Evolutionary conservation across 2,797 vertebrate species (phyloP).

Genomic region (Melanotaenia maccullochi): DNA sequence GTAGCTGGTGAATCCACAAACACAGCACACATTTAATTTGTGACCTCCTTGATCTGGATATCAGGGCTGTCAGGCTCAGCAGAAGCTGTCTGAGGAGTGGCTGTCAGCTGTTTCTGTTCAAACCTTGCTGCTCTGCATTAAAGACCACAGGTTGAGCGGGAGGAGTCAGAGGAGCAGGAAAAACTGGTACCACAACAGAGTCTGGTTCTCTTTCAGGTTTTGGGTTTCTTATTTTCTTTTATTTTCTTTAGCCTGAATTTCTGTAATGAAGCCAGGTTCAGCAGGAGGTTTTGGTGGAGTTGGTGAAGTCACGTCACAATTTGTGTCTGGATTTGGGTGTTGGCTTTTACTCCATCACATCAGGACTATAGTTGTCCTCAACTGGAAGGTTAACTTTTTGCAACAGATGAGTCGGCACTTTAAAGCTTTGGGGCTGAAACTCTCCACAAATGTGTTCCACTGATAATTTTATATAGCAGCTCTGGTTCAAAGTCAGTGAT

Average conservation of each 20-base stretch:
- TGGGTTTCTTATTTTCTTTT: background rate
- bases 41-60: background rate
- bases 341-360: background rate
- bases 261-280: background rate
- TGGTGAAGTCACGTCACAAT: background rate
- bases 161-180: constrained; percentile 3
- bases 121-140: no score
- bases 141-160: constrained; percentile 4
- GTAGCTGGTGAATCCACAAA: background rate
- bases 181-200: constrained; percentile 7
- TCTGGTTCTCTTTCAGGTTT: constrained; percentile 5
- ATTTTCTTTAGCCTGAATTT: background rate
- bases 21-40: background rate
- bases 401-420: background rate
- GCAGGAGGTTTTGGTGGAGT: background rate
- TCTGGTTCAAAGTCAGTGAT: background rate
- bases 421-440: constrained; percentile 19
- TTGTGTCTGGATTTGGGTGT: background rate
- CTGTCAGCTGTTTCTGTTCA: background rate
- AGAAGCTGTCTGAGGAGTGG: background rate
- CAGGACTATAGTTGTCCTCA: background rate
- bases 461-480: background rate
- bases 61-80: background rate
- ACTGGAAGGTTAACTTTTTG: background rate
- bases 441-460: background rate